These are phyloP conservation scores for Coenonympha glycerion DNA, from an alignment of 2,888 invertebrate species.

Conservation along the genomic window DNA sequence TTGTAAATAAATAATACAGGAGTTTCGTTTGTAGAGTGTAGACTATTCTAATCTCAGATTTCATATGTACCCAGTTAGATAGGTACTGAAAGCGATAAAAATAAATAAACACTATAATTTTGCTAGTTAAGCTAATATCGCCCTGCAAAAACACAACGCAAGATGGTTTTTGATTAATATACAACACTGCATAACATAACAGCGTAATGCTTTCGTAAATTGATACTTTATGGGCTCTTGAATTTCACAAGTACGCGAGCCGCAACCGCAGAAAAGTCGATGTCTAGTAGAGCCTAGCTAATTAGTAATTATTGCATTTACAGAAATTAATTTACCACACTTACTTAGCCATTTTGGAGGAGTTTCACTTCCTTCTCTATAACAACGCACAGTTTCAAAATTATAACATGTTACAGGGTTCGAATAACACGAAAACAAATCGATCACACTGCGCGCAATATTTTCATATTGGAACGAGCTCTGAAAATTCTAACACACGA, in stretches of 20 bases:
- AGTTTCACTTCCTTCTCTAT: constrained; percentile 25
- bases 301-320: constrained; percentile 15
- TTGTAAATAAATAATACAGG: no score
- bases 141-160: no score
- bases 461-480: constrained; percentile 33
- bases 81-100: no score
- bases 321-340: constrained; percentile 31
- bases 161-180: no score
- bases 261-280: constrained; percentile 10
- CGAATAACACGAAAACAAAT: constrained; percentile 28
- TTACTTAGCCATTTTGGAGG: constrained; percentile 65
- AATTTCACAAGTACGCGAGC: constrained; percentile 11
- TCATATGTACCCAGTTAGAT: no score
- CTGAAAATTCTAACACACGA: constrained; percentile 28
- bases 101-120: no score
- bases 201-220: not conserved
- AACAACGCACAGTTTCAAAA: constrained; percentile 16
- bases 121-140: no score
- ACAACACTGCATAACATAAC: no score
- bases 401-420: constrained; percentile 40
- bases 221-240: not conserved
- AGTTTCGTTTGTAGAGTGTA: no score
- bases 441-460: constrained; percentile 34
- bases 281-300: constrained; percentile 17
- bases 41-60: no score